phyloP scores from a whole-genome alignment of 2,888 invertebrate genomes.

The Patella pellucida region DNA sequence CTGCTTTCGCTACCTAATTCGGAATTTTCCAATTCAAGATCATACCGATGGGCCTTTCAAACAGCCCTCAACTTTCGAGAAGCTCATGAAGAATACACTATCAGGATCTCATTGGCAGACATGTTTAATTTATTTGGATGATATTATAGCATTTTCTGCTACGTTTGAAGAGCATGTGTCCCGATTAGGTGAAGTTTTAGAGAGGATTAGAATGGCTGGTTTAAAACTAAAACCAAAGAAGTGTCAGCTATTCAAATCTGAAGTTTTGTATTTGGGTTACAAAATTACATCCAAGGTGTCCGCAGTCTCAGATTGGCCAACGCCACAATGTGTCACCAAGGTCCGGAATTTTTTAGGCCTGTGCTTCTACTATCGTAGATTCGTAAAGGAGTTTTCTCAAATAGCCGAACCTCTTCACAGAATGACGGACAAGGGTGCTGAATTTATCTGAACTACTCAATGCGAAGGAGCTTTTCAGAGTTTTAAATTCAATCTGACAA shows the following conservation, averaged over 20 bases:
- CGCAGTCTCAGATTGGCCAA: neutral
- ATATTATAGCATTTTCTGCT: slow-evolving; percentile 21
- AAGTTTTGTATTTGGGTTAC: neutral
- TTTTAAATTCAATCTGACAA: neutral
- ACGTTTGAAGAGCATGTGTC: slow-evolving; percentile 33
- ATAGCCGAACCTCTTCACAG: neutral
- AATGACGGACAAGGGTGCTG: neutral
- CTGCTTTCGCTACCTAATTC: slow-evolving; percentile 18
- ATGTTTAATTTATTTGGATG: slow-evolving; percentile 23
- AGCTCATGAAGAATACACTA: slow-evolving; percentile 23
- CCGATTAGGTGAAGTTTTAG: slow-evolving; percentile 37
- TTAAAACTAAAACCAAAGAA: slow-evolving; percentile 35
- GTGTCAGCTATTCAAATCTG: slow-evolving; percentile 26
- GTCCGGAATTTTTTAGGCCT: neutral
- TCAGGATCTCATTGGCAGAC: slow-evolving; percentile 18
- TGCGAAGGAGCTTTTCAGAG: neutral
- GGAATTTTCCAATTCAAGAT: slow-evolving; percentile 13
- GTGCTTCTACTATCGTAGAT: no score
- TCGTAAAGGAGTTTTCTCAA: no score
- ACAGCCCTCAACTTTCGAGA: slow-evolving; percentile 21
- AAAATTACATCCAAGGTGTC: neutral
- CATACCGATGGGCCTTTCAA: slow-evolving; percentile 14
- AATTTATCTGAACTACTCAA: neutral
- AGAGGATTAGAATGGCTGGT: slow-evolving; percentile 23
- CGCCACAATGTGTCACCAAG: neutral